These are phyloP conservation scores for Drosophila prostipennis DNA, from an alignment of 2,888 invertebrate genomes.

Conservation along the genomic window DNA sequence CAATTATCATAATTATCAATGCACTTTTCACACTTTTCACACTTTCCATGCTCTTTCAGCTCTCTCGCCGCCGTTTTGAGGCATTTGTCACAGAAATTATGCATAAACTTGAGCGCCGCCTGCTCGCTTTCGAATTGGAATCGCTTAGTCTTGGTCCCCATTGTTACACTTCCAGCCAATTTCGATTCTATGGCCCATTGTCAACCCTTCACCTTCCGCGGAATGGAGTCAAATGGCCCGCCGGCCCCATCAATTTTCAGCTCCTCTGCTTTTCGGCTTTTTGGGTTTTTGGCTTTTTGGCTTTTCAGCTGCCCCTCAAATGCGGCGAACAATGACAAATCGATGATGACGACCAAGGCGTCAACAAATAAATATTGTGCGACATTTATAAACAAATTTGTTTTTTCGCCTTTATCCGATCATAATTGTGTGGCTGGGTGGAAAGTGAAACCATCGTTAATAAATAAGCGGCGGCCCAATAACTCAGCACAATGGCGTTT, in stretches of 20 bases:
- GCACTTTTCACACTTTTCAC: constrained; percentile 55
- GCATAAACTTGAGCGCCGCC: constrained; percentile 58
- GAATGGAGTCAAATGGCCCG: constrained; percentile 27
- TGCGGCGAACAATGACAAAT: constrained; percentile 50
- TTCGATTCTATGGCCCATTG: constrained; percentile 52
- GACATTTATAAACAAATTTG: constrained; percentile 57
- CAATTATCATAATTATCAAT: constrained; percentile 78
- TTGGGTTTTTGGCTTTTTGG: no score
- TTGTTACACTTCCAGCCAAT: constrained; percentile 58
- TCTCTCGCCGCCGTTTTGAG: constrained; percentile 17
- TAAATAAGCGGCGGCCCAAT: constrained; percentile 68
- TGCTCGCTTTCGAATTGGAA: constrained; percentile 74
- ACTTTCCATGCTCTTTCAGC: constrained; percentile 35
- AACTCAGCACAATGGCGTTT: constrained; percentile 65
- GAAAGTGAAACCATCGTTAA: constrained; percentile 71
- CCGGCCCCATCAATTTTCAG: constrained; percentile 52
- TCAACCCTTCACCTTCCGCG: constrained; percentile 60
- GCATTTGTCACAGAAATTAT: constrained; percentile 78
- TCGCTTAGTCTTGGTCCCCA: constrained; percentile 53
- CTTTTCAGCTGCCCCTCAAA: no score
- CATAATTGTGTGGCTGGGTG: constrained; percentile 25
- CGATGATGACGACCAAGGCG: constrained; percentile 54
- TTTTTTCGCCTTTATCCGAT: constrained; percentile 5
- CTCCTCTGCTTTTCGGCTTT: no score
- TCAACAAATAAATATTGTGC: constrained; percentile 57